These are phyloP conservation scores for Bembecia ichneumoniformis DNA, from an alignment of 2,888 invertebrate species.

Conservation along the genomic window DNA sequence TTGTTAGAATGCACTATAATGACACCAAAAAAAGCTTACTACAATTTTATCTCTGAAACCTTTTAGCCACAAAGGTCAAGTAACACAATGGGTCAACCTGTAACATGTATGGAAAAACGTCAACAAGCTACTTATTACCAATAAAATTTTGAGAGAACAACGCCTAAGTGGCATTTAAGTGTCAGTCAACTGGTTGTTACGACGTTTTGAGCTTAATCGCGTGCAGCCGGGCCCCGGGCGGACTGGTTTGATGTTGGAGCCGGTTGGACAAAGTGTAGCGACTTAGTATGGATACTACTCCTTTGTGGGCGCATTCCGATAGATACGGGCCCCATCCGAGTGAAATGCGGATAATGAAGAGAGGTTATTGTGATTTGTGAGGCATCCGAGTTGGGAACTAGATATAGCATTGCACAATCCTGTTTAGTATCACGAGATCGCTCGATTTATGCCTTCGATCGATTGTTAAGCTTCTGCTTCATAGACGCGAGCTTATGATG, in stretches of 20 bases:
- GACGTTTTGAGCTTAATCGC: slow-evolving; percentile 32
- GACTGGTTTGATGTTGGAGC: slow-evolving; percentile 47
- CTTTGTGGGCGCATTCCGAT: slow-evolving; percentile 68
- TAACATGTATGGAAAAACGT: slow-evolving; percentile 33
- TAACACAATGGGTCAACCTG: slow-evolving; percentile 24
- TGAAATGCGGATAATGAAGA: slow-evolving; percentile 68
- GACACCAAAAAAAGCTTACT: too few species aligned
- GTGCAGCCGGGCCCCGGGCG: slow-evolving; percentile 26
- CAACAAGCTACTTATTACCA: slow-evolving; percentile 56
- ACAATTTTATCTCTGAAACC: slow-evolving; percentile 14
- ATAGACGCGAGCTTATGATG: not conserved
- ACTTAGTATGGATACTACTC: slow-evolving; percentile 51
- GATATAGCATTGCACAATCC: slow-evolving; percentile 24
- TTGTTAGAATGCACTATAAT: slow-evolving; percentile 1
- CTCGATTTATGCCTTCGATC: slow-evolving; percentile 25
- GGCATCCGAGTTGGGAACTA: slow-evolving; percentile 43
- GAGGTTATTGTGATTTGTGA: slow-evolving; percentile 64
- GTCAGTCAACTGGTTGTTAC: slow-evolving; percentile 65
- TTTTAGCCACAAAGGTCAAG: slow-evolving; percentile 26
- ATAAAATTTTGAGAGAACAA: slow-evolving; percentile 64
- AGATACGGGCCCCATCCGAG: slow-evolving; percentile 47
- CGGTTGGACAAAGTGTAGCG: slow-evolving; percentile 65
- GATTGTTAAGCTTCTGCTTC: slow-evolving; percentile 19
- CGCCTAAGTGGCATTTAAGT: slow-evolving; percentile 65
- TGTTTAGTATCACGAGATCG: slow-evolving; percentile 18